Evolutionary conservation across 2,797 vertebrate species (phyloP), one percentile per base, ranked within the genome.

Genomic region (Pagetopsis macropterus): DNA sequence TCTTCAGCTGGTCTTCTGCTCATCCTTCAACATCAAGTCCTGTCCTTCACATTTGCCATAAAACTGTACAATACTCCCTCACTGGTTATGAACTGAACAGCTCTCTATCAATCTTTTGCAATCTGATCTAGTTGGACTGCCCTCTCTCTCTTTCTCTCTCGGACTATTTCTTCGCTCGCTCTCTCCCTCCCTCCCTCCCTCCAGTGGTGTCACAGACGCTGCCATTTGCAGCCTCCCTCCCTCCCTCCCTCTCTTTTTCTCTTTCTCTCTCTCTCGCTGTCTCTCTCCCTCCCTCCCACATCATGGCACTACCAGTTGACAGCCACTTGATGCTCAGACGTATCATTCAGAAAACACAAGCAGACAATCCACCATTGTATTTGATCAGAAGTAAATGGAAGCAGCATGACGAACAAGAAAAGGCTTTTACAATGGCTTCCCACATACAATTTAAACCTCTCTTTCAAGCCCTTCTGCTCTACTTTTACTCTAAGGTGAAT

Each of bases 41-140:
- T 31, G 33, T 70, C 75, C 74, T 65, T 84, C 66, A 80, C 71
- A 78, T 82, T 86, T 79, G 57, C 64, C 43, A 72, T 77, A 73
- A 89, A 90, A 76, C 74, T 82, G 75, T 56, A 50, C 65, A 79
- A 80, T 84, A 65, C 68, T 84, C 78, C 75, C 75, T 80, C 71
- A 45, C 82, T 63, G 80, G 68, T 86, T 83, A 86, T 84, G 80
- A 87, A 82, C 77, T 65, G 72, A 83, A 83, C 84, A 84, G 82
- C 83, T 89, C 82, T 90, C 73, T 84, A 90, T 91, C 88, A 90
- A 81, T 92, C 88, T 90, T 88, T 88, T 91, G 89, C 91, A 89
- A 92, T 92, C 90, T 91, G 91, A 93, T 93, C 93, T 85, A 87
- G 83, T 87, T 89, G 87, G 86, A 88, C 86, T 87, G 78, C 89